Base-by-base conservation (phyloP, 2,888 invertebrate genomes). In the Plagodis pulveraria region DNA sequence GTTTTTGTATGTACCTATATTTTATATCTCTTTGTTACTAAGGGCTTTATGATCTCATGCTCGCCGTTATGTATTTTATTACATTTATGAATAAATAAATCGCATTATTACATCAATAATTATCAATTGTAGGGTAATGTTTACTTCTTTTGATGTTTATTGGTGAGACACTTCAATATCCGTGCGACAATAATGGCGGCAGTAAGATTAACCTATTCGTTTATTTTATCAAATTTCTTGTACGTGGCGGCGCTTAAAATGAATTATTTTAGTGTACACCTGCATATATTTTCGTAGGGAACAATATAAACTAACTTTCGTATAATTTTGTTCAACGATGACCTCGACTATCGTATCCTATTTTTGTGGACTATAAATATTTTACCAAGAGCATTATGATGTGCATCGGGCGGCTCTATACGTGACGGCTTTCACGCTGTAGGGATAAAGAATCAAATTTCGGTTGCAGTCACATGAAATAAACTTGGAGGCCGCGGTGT, bases 121-220 rank as follows among this genome's bases (percentile, higher is more conserved):
- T 71, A 63, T 62, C 47, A 2, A 65, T 78, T 82, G 72, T 80
- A 81, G 78, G 80, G 82, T 86, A 84, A 78, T 92, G 91, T 92
- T 92, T 92, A 91, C 91, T 82, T 88, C 89, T 83, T 89, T 86
- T 89, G 89, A 90, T 91, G 91, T 91, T 89, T 91, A 84, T 80
- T 80, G 76, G 66, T 60, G 77, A 89, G 88, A 90, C 91, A 87
- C 89, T 89, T 87, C 89, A 85, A 81, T 89, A 86, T 91, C 87
- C 87, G 87, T 91, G 86, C 86, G 80, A 89, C 91, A 89, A 87
- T 92, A 91, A 92, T 92, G 92, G 92, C 91, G 92, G 91, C 92
- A 92, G 90, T 87, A 67, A 81, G 78, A 88, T 89, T 91, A 92
- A 91, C 92, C 91, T 92, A 91, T 89, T 83, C 83, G 78, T 76